phyloP scores from a whole-genome alignment of 2,113 vertebrate species.

The Glaucomys volans region DNA sequence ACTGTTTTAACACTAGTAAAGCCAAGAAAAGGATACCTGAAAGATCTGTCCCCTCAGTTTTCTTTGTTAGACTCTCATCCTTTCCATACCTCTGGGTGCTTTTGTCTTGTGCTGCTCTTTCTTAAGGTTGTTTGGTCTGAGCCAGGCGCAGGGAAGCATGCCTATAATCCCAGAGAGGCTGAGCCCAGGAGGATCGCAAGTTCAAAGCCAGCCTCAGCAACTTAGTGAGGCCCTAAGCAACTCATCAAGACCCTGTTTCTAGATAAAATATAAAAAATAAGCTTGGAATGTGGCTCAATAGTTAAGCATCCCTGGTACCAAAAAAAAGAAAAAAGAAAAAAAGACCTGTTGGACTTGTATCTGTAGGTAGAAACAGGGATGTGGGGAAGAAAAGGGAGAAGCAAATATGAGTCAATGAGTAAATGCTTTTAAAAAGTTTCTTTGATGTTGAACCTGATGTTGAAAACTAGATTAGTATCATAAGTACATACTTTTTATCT shows the following conservation, averaged over 20 bases:
- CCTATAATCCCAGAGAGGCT: too few species aligned
- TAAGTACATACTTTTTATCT: slow-evolving; percentile 52
- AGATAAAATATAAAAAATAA: too few species aligned
- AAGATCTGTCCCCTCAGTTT: background rate
- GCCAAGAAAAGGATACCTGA: background rate
- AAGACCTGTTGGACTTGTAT: background rate
- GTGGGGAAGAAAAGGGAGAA: background rate
- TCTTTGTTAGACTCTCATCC: background rate
- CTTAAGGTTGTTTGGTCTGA: background rate
- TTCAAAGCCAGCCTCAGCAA: too few species aligned
- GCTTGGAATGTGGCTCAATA: too few species aligned
- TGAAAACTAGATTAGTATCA: background rate
- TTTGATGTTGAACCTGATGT: slow-evolving; percentile 25
- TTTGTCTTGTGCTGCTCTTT: background rate
- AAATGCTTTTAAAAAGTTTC: background rate
- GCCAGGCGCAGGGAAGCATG: too few species aligned
- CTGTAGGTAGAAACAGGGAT: background rate
- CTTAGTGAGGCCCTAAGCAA: too few species aligned
- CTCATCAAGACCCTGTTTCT: too few species aligned
- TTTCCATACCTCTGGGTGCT: background rate
- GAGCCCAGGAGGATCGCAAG: too few species aligned
- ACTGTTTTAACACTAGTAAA: slow-evolving; percentile 22
- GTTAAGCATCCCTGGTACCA: too few species aligned
- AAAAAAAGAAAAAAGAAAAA: too few species aligned
- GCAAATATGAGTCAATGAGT: slow-evolving; percentile 2